Percentiles rank a stretch among this genome's conserved stretches.
phyloP scores from a whole-genome alignment of 2,797 vertebrate species.

The Odontamblyopus rebecca region DNA sequence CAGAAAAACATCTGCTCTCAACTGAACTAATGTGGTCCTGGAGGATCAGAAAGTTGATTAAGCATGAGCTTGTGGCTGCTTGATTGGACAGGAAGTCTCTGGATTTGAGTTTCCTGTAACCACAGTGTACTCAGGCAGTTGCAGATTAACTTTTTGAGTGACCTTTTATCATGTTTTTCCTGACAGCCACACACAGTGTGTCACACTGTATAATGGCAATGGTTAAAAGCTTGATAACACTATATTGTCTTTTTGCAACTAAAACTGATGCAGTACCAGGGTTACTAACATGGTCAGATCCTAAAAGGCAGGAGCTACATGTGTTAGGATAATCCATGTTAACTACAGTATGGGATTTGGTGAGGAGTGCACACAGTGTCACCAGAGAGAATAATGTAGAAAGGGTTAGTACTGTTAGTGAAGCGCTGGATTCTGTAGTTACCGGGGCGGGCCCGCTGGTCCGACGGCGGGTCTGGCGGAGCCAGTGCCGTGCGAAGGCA shows the following conservation, averaged over 20 bases:
- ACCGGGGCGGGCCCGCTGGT: slow-evolving; percentile 78
- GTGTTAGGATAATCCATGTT: background rate
- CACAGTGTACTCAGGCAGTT: background rate
- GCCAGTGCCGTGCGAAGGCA: slow-evolving; percentile 81
- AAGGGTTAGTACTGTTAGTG: slow-evolving; percentile 9
- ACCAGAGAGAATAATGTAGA: slow-evolving; percentile 9
- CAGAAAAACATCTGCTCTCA: slow-evolving; percentile 12
- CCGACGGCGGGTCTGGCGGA: slow-evolving; percentile 78
- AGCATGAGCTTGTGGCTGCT: slow-evolving; percentile 5
- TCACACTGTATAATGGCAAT: background rate
- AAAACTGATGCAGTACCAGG: background rate
- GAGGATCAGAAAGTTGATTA: slow-evolving; percentile 18
- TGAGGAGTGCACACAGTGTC: background rate
- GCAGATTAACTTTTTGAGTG: background rate
- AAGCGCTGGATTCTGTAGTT: slow-evolving; percentile 64
- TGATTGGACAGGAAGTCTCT: background rate
- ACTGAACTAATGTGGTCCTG: slow-evolving; percentile 18
- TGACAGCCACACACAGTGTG: background rate
- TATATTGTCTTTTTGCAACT: background rate
- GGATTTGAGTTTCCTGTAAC: slow-evolving; percentile 2
- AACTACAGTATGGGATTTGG: background rate
- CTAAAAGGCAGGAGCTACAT: background rate
- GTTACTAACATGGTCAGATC: background rate
- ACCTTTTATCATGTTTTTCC: background rate
- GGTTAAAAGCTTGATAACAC: background rate